Evolutionary conservation across 2,888 invertebrate genomes (phyloP), one percentile per base, ranked within the genome.

Genomic region (Gibbula magus): DNA sequence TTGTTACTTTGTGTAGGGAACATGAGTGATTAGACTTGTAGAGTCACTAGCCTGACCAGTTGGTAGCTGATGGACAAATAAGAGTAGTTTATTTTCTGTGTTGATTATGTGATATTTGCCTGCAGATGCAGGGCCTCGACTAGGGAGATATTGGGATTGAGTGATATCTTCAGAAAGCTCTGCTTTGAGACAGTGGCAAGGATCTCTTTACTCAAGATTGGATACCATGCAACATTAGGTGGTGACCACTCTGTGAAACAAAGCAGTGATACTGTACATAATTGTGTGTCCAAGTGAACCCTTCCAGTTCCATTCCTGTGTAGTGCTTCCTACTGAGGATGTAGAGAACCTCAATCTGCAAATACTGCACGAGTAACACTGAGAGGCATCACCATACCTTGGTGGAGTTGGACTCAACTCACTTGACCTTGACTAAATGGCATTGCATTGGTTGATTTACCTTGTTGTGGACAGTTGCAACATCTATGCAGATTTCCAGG

Each of bases 221-320:
- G 45, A 45, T 45, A 45, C 45, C 45, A 45, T 45, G 45, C 45
- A 45, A 45, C 45, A 45, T 45, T 45, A 45, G 45, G 45, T 45
- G 5, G 5, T 45, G 45, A 45, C 10, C 45, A 45, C 45, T 8
- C 10, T 45, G 10, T 45, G 45, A 13, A 45, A 10, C 45, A 45
- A 10, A 45, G 45, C 61, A 61, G 61, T 61, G 61, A 61, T 61
- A 61, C 25, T 61, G 61, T 61, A 61, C 18, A 61, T 61, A 61
- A 29, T 29, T 61, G 61, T 25, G 61, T 61, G 61, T 61, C 61
- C 61, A 61, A 29, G 61, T 61, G 61, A 61, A 25, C 61, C 61
- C 61, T 61, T 61, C 61, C 61, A 61, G 18, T 61, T 61, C 61
- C 61, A 61, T 61, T 61, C 61, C 61, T 61, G 61, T 61, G 61